A percentile compares a stretch with the other conserved stretches of the same genome.
phyloP scores from a whole-genome alignment of 2,888 invertebrate genomes.

The Pelosia muscerda region DNA sequence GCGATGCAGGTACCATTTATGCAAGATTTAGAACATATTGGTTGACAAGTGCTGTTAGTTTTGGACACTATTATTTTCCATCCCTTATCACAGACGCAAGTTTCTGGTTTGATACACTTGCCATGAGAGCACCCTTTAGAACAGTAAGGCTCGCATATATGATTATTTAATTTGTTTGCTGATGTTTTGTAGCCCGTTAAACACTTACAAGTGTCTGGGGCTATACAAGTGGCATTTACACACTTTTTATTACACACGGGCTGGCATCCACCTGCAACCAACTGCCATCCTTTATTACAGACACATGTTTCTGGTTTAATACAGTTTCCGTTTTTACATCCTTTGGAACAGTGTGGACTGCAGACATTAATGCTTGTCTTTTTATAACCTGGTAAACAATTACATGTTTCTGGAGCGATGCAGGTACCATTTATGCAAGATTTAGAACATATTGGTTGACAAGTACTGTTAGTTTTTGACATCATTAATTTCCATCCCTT shows the following conservation, averaged over 20 bases:
- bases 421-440: slow-evolving; percentile 15
- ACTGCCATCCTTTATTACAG: slow-evolving; percentile 9
- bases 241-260: slow-evolving; percentile 23
- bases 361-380: slow-evolving; percentile 8
- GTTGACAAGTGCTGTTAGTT: slow-evolving; percentile 23
- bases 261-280: slow-evolving; percentile 10
- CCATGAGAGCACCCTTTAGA: slow-evolving; percentile 54
- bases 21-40: slow-evolving; percentile 72
- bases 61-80: slow-evolving; percentile 30
- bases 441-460: slow-evolving; percentile 19
- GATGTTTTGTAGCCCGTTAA: slow-evolving; percentile 14
- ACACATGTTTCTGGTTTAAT: slow-evolving; percentile 14
- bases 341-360: slow-evolving; percentile 15
- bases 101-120: slow-evolving; percentile 52
- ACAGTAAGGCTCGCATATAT: slow-evolving; percentile 25
- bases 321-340: slow-evolving; percentile 17
- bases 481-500: slow-evolving; percentile 15
- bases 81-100: slow-evolving; percentile 58
- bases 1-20: slow-evolving; percentile 79
- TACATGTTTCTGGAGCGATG: slow-evolving; percentile 29
- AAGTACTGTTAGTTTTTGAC: neutral
- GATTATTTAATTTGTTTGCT: neutral
- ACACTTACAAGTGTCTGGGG: slow-evolving; percentile 30
- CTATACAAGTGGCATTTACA: slow-evolving; percentile 18
- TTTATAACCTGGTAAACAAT: slow-evolving; percentile 12